phyloP scores from a whole-genome alignment of 2,113 vertebrate species.

The Microcebus tavaratra region DNA sequence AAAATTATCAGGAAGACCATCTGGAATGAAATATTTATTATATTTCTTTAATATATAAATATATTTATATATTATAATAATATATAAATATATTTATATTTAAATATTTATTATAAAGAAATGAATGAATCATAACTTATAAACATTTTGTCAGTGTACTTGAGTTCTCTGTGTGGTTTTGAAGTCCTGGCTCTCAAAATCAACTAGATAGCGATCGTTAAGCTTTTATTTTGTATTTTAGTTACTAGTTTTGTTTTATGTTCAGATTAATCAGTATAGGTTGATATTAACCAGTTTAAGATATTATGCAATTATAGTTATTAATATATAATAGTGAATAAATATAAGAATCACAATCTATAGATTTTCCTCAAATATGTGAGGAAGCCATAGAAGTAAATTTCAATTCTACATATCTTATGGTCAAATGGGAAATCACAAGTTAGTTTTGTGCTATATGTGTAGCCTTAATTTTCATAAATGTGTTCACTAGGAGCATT shows the following conservation, averaged over 20 bases:
- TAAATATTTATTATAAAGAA: not conserved
- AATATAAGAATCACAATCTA: not conserved
- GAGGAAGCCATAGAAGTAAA: not conserved
- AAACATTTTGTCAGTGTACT: not conserved
- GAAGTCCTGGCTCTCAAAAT: not conserved
- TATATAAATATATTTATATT: too few species aligned
- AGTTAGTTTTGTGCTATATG: not conserved
- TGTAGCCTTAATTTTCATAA: constrained; percentile 69
- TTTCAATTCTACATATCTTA: not conserved
- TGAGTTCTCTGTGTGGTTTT: not conserved
- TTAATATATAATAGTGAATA: not conserved
- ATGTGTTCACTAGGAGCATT: constrained; percentile 76
- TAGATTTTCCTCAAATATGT: not conserved
- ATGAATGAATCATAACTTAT: not conserved
- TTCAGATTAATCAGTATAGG: not conserved
- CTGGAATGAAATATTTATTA: not conserved
- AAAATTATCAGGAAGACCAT: not conserved
- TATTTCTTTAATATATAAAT: not conserved
- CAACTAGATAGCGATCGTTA: not conserved
- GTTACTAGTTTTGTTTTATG: not conserved
- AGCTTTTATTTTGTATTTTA: not conserved
- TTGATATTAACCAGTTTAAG: not conserved
- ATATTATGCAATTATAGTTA: not conserved
- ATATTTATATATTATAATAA: too few species aligned
- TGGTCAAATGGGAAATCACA: not conserved